Evolutionary conservation across 2,888 invertebrate genomes (phyloP), one percentile per base, ranked within the genome.

Genomic region (Seladonia tumulorum): DNA sequence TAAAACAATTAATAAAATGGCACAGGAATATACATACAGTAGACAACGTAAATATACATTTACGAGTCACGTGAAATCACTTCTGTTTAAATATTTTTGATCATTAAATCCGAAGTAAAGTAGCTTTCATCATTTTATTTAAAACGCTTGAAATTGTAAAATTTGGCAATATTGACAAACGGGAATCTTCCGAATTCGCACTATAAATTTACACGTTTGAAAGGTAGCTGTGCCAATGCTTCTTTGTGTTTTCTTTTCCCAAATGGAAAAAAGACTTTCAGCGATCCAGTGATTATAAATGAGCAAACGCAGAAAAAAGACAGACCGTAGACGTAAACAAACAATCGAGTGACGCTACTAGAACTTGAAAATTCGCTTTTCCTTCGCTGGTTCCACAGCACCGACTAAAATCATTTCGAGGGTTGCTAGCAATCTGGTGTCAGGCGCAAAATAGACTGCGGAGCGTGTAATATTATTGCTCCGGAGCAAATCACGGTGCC

Each of bases 401-500:
- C 25, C n/a, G 49, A 25, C 76, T 75, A 35, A 35, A 81, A 75
- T 70, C 63, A 81, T 77, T 77, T 70, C 60, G 81, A 68, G 49
- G 49, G 66, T 76, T 76, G 81, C 76, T 39, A 81, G 76, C 35
- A 81, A 73, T 70, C 81, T 49, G 86, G 53, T 77, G 81, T 79
- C 79, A 79, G 82, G 10, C 63, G 75, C 70, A 71, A 86, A 85
- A 86, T 79, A 86, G 86, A 85, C 86, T 60, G 70, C 22, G n/a
- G 75, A 73, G 71, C 78, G 76, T 87, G 87, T 82, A 79, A 82
- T 82, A 82, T 82, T 73, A 86, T 86, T 79, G 78, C 60, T 73
- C 22, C 25, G 35, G 22, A 76, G 73, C 78, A 82, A 86, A 82
- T 82, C 87, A 82, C 53, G 45, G 60, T 70, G 73, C n/a, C 73